These are phyloP conservation scores for Paraplagusia blochii DNA, from an alignment of 2,113 vertebrate genomes.

Conservation along the genomic window DNA sequence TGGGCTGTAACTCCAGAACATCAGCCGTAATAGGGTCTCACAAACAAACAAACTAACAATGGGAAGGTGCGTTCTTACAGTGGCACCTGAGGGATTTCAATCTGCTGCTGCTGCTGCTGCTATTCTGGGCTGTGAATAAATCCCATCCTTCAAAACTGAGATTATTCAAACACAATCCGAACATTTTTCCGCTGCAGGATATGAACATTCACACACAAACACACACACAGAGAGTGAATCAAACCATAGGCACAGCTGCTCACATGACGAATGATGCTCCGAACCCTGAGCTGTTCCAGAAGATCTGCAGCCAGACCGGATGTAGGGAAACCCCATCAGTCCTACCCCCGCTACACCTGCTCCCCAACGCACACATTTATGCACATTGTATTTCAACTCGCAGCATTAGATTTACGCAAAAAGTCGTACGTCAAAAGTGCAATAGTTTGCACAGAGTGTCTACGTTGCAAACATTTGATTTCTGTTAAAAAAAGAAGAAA, in stretches of 20 bases:
- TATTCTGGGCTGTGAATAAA: conserved; percentile 54
- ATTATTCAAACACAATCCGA: conserved; percentile 53
- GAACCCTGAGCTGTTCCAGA: conserved; percentile 36
- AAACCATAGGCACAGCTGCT: conserved; percentile 36
- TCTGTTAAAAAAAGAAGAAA: no score
- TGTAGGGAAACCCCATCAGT: conserved; percentile 45
- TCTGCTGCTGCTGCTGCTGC: conserved; percentile 34
- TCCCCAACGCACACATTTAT: background rate
- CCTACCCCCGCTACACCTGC: conserved; percentile 12
- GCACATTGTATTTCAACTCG: background rate
- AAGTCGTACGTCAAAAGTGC: no score
- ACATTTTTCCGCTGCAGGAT: conserved; percentile 26
- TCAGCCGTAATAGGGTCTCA: conserved; percentile 53
- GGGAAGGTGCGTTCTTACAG: conserved; percentile 1
- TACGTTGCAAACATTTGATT: no score
- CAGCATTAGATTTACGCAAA: no score
- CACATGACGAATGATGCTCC: conserved; percentile 56
- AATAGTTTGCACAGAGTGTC: no score
- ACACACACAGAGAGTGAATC: conserved; percentile 2
- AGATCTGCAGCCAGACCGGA: conserved; percentile 34
- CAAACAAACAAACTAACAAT: conserved; percentile 23
- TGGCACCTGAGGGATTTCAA: conserved; percentile 50
- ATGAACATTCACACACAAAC: background rate
- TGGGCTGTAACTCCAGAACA: conserved; percentile 43
- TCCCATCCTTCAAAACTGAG: conserved; percentile 40